Percentiles rank a stretch among this genome's conserved stretches.
Conservation (phyloP, 2,888 invertebrate species). For the Theretra japonica region DNA sequence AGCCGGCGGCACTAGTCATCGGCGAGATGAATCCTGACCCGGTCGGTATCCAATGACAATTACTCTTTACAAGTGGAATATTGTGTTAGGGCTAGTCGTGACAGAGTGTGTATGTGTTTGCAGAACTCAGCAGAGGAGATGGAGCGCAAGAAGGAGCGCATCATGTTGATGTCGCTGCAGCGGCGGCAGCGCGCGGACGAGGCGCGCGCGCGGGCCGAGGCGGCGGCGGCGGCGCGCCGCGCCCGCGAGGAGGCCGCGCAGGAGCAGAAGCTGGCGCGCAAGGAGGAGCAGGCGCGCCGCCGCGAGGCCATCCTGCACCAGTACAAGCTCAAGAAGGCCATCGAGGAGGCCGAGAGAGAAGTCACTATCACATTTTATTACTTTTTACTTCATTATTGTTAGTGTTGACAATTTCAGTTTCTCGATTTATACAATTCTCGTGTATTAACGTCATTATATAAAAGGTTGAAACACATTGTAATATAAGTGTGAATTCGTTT, state of each 20-base stretch:
- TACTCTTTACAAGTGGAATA: background rate
- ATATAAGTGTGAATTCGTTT: conserved; percentile 33
- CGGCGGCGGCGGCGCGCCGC: conserved; percentile 85
- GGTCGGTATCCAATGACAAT: conserved; percentile 51
- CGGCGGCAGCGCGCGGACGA: conserved; percentile 96
- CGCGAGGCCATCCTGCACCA: conserved; percentile 95
- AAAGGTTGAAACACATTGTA: background rate
- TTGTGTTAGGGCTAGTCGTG: background rate
- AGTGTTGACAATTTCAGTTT: too few species aligned
- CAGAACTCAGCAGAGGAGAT: conserved; percentile 95
- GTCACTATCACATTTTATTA: conserved; percentile 62
- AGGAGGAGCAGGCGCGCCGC: conserved; percentile 94
- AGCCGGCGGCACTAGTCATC: conserved; percentile 75
- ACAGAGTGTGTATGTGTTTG: conserved; percentile 32
- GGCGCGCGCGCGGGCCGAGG: conserved; percentile 92
- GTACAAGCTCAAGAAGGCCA: conserved; percentile 96
- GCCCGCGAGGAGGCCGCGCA: conserved; percentile 91
- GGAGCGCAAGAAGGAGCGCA: conserved; percentile 96
- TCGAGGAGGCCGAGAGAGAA: conserved; percentile 95
- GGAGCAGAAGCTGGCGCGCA: conserved; percentile 89
- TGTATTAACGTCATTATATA: too few species aligned
- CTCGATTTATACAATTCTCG: too few species aligned
- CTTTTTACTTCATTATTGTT: background rate
- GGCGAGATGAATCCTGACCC: conserved; percentile 76
- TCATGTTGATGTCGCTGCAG: conserved; percentile 94